Conservation (phyloP, 2,113 vertebrate species). For the Mobula birostris region DNA sequence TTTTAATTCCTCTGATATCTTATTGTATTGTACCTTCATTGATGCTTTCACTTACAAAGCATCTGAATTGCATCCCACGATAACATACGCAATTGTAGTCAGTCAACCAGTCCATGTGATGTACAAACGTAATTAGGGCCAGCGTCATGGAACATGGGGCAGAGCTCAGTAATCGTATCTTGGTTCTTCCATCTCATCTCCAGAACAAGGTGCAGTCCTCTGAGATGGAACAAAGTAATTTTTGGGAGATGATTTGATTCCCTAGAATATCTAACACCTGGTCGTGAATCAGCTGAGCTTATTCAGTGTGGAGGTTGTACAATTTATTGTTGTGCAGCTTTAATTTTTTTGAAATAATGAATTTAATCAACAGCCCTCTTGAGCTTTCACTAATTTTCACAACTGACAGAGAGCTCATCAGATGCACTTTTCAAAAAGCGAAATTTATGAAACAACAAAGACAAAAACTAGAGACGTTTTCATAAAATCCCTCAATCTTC, state of each 20-base stretch:
- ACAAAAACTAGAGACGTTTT: not conserved
- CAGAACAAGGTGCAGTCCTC: not conserved
- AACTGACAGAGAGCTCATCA: not conserved
- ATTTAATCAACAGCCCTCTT: not conserved
- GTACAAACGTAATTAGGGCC: not conserved
- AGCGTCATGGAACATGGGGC: not conserved
- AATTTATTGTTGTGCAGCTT: not conserved
- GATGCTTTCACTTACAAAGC: not conserved
- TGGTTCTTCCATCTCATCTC: not conserved
- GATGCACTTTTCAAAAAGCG: not conserved
- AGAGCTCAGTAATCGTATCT: not conserved
- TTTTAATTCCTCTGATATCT: not conserved
- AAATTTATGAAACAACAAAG: not conserved
- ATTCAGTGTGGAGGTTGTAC: not conserved
- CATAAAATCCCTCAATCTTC: not conserved
- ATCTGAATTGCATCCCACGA: not conserved
- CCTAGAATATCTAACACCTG: not conserved
- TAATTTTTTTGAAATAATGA: not conserved
- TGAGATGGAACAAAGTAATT: not conserved
- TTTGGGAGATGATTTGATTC: not conserved
- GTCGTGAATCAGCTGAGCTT: not conserved
- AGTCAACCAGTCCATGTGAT: not conserved
- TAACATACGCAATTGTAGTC: not conserved
- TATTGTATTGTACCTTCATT: constrained; percentile 7
- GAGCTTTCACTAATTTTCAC: not conserved